Conservation (phyloP, 37 sponge, comb jelly and placozoan genomes). For the Beroe ovata region DNA sequence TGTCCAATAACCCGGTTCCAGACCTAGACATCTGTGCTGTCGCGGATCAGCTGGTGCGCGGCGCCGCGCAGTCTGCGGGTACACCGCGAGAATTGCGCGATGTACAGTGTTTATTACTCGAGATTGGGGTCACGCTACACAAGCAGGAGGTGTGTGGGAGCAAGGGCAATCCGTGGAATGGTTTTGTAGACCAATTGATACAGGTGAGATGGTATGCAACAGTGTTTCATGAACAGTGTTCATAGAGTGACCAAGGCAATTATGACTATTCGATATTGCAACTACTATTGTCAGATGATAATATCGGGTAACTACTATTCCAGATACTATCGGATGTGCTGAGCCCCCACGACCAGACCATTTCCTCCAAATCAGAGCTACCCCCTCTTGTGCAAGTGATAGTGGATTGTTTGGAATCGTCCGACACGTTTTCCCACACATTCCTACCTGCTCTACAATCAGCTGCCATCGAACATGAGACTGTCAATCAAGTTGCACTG, state of each 20-base stretch:
- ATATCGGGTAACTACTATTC: no score
- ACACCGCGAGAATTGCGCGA: not conserved
- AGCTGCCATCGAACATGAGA: not conserved
- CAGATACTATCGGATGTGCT: not conserved
- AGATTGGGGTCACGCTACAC: conserved; percentile 12
- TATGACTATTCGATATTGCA: no score
- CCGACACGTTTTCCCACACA: not conserved
- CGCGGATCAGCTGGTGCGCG: not conserved
- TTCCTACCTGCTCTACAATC: not conserved
- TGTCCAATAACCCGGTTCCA: not conserved
- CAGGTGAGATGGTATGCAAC: no score
- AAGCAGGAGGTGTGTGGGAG: not conserved
- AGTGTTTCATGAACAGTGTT: no score
- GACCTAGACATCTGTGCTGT: not conserved
- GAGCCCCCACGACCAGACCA: not conserved
- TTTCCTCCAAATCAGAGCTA: not conserved
- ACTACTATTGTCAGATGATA: no score
- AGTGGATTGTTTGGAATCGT: conserved; percentile 1
- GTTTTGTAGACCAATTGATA: not conserved
- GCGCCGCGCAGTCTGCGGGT: not conserved
- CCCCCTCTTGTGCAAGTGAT: not conserved
- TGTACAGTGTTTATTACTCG: not conserved
- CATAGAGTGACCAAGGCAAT: no score
- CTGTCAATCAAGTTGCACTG: no score
- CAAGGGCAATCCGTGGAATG: conserved; percentile 14